Evolutionary conservation across 1,140 invertebrate genomes (phyloP), one percentile per base, ranked within the genome.

Genomic region (Ceratina japonica): DNA sequence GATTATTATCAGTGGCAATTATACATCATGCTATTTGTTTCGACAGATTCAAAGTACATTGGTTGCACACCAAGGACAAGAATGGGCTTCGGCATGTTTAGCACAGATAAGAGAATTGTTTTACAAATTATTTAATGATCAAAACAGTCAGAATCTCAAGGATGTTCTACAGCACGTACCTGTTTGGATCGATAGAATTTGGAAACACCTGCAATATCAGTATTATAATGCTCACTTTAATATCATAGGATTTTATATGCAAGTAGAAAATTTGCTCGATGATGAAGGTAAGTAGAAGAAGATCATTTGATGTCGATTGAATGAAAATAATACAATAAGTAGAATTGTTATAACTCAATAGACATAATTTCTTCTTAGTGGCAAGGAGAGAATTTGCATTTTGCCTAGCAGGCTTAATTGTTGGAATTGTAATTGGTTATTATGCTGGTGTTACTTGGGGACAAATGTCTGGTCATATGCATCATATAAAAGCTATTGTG

Each of bases 401-500:
- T 89, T 92, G 93, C 69, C 75, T 93, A 80, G 87, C 89, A 51
- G 93, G 94, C 61, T 85, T 94, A 75, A 51, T 92, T 13, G 71
- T 93, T 64, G 94, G 94, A 64, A 88, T 89, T 72, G 59, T 94
- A 49, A 87, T 94, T 80, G 94, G 94, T 22, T 90, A 93, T 24
- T 89, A 84, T 80, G 85, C 94, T 66, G 92, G 92, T 15, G 68
- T 91, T 44, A 89, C 90, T 73, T 90, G 90, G 82, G 86, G 87
- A 79, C 87, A 87, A 75, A 74, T 86, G 27, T 83, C 90, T 66
- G 82, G 80, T 76, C 88, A 91, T 68, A 75, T 92, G 31, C 90
- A 92, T 75, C 89, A 91, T 70, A 93, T 94, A 91, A 93, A 92
- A 90, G 92, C 94, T 63, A 84, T 94, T 22, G 92, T 93, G 77